A percentile compares a stretch with the other conserved stretches of the same genome.
phyloP scores from a whole-genome alignment of 2,888 invertebrate genomes.

The Noctua janthina region DNA sequence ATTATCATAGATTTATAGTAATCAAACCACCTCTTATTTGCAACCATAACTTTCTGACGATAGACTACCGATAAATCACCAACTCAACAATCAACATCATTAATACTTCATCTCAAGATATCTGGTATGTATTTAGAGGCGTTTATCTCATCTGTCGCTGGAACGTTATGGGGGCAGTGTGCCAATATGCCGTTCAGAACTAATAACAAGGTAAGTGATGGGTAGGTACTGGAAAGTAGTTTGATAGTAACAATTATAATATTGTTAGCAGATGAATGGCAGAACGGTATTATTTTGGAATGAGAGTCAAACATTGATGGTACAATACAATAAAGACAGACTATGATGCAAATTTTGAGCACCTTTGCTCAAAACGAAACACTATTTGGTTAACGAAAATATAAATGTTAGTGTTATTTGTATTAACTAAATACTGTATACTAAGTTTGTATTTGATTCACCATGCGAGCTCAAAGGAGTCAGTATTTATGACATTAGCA shows the following conservation, averaged over 20 bases:
- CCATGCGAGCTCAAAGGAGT: not conserved
- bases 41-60: not conserved
- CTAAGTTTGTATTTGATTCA: not conserved
- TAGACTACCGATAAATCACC: not conserved
- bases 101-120: slow-evolving; percentile 10
- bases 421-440: not conserved
- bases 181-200: slow-evolving; percentile 15
- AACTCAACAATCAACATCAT: slow-evolving; percentile 1
- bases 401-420: not conserved
- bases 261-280: not conserved
- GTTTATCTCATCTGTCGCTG: slow-evolving; percentile 21
- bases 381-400: not conserved
- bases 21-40: not conserved
- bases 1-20: not conserved
- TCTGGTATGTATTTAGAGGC: slow-evolving; percentile 5
- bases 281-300: not conserved
- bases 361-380: no score
- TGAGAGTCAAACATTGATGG: not conserved
- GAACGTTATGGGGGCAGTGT: slow-evolving; percentile 24
- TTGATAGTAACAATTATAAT: not conserved
- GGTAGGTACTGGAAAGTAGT: not conserved
- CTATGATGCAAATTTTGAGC: not conserved
- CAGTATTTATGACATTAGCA: not conserved
- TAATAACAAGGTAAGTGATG: slow-evolving; percentile 13
- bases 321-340: no score